Conservation (phyloP, 2,797 vertebrate species). For the Microcaecilia unicolor region DNA sequence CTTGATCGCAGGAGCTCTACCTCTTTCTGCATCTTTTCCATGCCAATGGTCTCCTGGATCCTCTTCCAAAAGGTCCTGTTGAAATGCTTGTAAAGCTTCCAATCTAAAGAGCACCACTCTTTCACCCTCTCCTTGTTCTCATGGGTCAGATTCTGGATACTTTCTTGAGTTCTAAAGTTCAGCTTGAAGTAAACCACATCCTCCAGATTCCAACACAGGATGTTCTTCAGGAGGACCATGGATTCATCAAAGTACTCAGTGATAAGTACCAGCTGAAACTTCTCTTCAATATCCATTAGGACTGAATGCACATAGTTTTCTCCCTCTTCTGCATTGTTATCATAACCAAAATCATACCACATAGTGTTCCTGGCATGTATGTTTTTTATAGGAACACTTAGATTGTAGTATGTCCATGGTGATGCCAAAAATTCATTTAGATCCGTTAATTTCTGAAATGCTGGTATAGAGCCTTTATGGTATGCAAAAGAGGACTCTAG, state of each 20-base stretch:
- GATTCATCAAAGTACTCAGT: conserved; percentile 82
- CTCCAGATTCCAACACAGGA: conserved; percentile 73
- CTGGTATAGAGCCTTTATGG: conserved; percentile 46
- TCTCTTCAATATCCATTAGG: conserved; percentile 45
- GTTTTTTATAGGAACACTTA: conserved; percentile 6
- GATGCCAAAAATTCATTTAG: conserved; percentile 58
- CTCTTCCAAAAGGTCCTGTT: conserved; percentile 68
- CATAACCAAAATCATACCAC: conserved; percentile 69
- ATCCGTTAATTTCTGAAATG: conserved; percentile 44
- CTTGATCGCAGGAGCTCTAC: conserved; percentile 39
- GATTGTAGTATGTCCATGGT: conserved; percentile 36
- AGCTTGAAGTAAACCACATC: conserved; percentile 72
- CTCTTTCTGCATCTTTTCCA: conserved; percentile 45
- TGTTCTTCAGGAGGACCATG: conserved; percentile 65
- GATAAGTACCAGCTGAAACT: conserved; percentile 69
- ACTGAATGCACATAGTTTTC: conserved; percentile 19
- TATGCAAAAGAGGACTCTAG: conserved; percentile 77
- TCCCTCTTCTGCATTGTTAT: conserved; percentile 34
- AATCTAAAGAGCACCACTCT: conserved; percentile 72
- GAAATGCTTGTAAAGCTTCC: conserved; percentile 71
- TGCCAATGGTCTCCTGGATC: conserved; percentile 53
- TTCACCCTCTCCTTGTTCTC: conserved; percentile 45
- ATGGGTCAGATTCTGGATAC: conserved; percentile 24
- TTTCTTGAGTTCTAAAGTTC: conserved; percentile 56
- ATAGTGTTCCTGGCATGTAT: conserved; percentile 68